Conservation (phyloP, 2,797 vertebrate genomes). For the Craterocephalus amniculus region DNA sequence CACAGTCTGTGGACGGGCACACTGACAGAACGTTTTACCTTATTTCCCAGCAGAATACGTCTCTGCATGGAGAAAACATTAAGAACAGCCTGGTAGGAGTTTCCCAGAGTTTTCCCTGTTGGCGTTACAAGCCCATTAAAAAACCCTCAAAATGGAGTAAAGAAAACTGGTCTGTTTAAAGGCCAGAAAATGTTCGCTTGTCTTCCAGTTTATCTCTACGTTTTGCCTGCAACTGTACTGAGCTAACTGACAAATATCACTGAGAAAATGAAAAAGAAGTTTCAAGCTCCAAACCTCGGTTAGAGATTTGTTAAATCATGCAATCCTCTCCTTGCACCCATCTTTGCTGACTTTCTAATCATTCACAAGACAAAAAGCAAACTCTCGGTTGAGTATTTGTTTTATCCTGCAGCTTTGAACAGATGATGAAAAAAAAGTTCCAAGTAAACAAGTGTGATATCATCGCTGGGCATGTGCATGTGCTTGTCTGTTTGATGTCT, state of each 20-base stretch:
- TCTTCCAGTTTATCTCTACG: conserved; percentile 28
- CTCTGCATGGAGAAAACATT: conserved; percentile 57
- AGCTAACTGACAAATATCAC: conserved; percentile 25
- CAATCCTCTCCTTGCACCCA: conserved; percentile 12
- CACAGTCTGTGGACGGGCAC: conserved; percentile 59
- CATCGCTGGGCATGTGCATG: conserved; percentile 21
- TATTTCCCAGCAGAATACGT: conserved; percentile 66
- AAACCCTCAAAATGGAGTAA: conserved; percentile 30
- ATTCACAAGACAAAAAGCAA: conserved; percentile 27
- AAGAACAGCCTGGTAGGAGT: conserved; percentile 32
- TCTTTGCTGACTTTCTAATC: conserved; percentile 16
- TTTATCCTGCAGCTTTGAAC: conserved; percentile 8
- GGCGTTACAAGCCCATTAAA: conserved; percentile 46
- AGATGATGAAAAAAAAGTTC: conserved; percentile 20
- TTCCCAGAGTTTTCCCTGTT: conserved; percentile 31
- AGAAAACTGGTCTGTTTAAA: conserved; percentile 17
- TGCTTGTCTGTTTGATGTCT: conserved; percentile 25
- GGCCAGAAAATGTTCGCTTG: conserved; percentile 13
- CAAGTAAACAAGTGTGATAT: conserved; percentile 26
- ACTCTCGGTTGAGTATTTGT: background rate
- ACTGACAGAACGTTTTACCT: conserved; percentile 39
- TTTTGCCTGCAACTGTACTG: conserved; percentile 22
- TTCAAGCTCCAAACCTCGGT: conserved; percentile 1
- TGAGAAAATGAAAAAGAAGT: background rate
- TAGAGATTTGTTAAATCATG: conserved; percentile 2